phyloP scores from a whole-genome alignment of 2,113 vertebrate genomes.

The Boulengeromyrus knoepffleri region DNA sequence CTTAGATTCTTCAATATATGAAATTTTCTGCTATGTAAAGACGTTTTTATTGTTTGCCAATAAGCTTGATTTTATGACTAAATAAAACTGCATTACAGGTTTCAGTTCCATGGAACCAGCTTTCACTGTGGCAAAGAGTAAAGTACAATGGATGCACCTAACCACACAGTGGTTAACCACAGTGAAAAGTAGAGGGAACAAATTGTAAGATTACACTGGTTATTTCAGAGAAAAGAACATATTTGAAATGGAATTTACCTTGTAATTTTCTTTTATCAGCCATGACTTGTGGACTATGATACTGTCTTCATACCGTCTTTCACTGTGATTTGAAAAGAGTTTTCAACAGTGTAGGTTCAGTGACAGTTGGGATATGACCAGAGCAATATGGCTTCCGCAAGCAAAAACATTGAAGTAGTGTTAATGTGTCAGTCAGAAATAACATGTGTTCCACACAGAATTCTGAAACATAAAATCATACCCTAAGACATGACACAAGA shows the following conservation, averaged over 20 bases:
- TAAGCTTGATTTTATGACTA: not conserved
- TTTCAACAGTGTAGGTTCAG: not conserved
- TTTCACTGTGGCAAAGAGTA: not conserved
- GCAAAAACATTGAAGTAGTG: not conserved
- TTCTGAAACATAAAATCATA: not conserved
- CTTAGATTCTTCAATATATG: not conserved
- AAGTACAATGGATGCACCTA: not conserved
- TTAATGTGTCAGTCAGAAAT: not conserved
- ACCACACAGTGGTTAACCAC: not conserved
- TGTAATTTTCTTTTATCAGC: conserved; percentile 94
- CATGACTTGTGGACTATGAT: conserved; percentile 79
- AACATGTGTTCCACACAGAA: not conserved
- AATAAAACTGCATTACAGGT: not conserved
- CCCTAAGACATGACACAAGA: not conserved
- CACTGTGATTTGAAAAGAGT: conserved; percentile 35
- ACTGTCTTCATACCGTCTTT: conserved; percentile 84
- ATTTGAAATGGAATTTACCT: conserved; percentile 52
- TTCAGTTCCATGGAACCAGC: not conserved
- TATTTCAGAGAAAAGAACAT: not conserved
- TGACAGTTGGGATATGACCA: not conserved
- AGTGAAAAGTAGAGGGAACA: not conserved
- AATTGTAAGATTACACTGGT: not conserved
- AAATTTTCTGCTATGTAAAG: not conserved
- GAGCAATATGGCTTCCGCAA: not conserved
- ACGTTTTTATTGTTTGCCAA: not conserved